Conservation (phyloP, 2,888 invertebrate species). For the Acanthacorydalis orientalis region DNA sequence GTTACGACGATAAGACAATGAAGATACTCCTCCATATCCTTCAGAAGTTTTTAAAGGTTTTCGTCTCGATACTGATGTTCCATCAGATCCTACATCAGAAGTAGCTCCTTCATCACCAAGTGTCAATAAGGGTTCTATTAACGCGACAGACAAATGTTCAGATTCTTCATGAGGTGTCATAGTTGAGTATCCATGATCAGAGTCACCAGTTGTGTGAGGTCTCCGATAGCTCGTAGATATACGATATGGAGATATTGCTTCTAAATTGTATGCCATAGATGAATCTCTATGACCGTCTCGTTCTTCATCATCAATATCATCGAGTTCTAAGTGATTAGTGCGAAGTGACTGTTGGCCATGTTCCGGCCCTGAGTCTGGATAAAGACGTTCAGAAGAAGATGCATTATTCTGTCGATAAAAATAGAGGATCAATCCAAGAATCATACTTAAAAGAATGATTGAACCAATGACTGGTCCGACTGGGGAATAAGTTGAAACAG, state of each 20-base stretch:
- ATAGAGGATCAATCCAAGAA: slow-evolving; percentile 68
- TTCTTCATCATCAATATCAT: slow-evolving; percentile 45
- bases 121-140: slow-evolving; percentile 43
- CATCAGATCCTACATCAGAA: slow-evolving; percentile 40
- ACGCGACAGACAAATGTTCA: slow-evolving; percentile 62
- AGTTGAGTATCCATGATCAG: slow-evolving; percentile 90
- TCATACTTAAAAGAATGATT: slow-evolving; percentile 62
- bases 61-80: slow-evolving; percentile 27
- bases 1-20: slow-evolving; percentile 9
- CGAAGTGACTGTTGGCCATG: slow-evolving; percentile 44
- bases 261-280: slow-evolving; percentile 43
- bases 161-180: slow-evolving; percentile 88
- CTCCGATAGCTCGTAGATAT: slow-evolving; percentile 67
- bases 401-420: slow-evolving; percentile 59
- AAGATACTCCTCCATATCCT: slow-evolving; percentile 28
- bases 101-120: slow-evolving; percentile 34
- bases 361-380: slow-evolving; percentile 32
- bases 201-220: slow-evolving; percentile 58
- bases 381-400: slow-evolving; percentile 27
- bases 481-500: slow-evolving; percentile 44
- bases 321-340: slow-evolving; percentile 56
- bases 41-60: slow-evolving; percentile 26
- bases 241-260: slow-evolving; percentile 73
- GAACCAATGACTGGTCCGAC: slow-evolving; percentile 79
- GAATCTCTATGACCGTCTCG: slow-evolving; percentile 47